Base-by-base conservation (phyloP, 2,797 vertebrate species). In the Telmatherina bonti region DNA sequence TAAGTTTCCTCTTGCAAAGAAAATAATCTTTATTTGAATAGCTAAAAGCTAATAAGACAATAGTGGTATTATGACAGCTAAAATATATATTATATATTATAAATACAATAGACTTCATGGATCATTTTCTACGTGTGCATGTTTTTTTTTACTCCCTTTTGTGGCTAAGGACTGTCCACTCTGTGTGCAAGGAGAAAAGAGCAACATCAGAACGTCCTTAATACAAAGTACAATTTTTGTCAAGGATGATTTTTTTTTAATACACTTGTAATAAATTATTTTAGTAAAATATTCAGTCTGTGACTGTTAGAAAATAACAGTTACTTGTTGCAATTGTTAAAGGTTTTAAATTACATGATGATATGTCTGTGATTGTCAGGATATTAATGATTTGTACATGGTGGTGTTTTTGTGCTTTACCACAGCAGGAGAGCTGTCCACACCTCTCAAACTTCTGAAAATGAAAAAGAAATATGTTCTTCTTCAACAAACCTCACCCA, bases 61-160 rank as follows among this genome's bases (percentile, higher is more conserved):
- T 92, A 94, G 93, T 94, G 95, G 93, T 94, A 92, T 84, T 88
- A 90, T 90, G 85, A 91, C 83, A 83, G 77, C 93, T 94, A 94
- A 94, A 94, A 94, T 93, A 90, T 92, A 94, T 94, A 93, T 94
- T 93, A 94, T 89, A 93, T 92, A 83, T 91, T 90, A 94, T 94
- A 95, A 93, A 94, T 93, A 94, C 76, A 85, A 91, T 83, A 82
- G 82, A 86, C 78, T 88, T 86, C 87, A 90, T 68, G 74, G 75
- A 82, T 82, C 87, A 90, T 88, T 81, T 75, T 80, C 76, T 79
- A 67, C 31, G 58, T 81, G 72, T 86, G 79, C 80, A 67, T 76
- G n/a, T n/a, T n/a, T 84, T 80, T 45, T 45, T 76, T 88, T 84
- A 85, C 77, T 92, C 86, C 87, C 88, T 87, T 89, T 84, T 77